phyloP scores from a whole-genome alignment of 2,113 vertebrate genomes.

The Anser cygnoides region DNA sequence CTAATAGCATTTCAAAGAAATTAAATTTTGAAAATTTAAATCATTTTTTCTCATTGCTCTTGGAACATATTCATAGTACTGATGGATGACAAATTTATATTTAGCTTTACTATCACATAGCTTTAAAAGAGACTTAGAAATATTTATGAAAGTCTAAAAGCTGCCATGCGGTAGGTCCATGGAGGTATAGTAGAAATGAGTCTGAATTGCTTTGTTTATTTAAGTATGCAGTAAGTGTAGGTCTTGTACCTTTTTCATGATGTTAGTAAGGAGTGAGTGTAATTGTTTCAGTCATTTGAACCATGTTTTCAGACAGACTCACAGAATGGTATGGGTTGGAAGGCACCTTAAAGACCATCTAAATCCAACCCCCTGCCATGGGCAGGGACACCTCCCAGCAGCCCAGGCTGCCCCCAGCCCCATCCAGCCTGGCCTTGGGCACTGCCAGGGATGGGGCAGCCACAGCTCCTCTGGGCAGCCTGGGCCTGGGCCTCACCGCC shows the following conservation, averaged over 20 bases:
- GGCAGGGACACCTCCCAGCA: no score
- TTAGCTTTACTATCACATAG: background rate
- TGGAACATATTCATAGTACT: background rate
- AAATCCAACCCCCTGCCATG: no score
- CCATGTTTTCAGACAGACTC: background rate
- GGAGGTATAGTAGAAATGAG: background rate
- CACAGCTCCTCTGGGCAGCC: no score
- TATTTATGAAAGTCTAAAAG: background rate
- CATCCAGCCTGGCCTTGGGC: no score
- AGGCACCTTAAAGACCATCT: no score
- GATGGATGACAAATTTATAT: background rate
- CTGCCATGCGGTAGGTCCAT: background rate
- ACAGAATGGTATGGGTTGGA: no score
- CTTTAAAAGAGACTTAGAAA: background rate
- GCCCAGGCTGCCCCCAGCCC: no score
- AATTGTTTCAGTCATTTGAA: background rate
- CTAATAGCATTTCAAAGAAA: background rate
- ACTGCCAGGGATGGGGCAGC: no score
- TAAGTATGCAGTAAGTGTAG: fast-evolving
- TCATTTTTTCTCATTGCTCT: background rate
- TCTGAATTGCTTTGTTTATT: background rate
- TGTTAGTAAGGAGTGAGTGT: background rate
- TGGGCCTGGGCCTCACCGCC: no score
- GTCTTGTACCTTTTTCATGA: background rate
- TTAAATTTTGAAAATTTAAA: background rate